These are phyloP conservation scores for Lerista edwardsae DNA, from an alignment of 2,797 vertebrate species.

Conservation along the genomic window DNA sequence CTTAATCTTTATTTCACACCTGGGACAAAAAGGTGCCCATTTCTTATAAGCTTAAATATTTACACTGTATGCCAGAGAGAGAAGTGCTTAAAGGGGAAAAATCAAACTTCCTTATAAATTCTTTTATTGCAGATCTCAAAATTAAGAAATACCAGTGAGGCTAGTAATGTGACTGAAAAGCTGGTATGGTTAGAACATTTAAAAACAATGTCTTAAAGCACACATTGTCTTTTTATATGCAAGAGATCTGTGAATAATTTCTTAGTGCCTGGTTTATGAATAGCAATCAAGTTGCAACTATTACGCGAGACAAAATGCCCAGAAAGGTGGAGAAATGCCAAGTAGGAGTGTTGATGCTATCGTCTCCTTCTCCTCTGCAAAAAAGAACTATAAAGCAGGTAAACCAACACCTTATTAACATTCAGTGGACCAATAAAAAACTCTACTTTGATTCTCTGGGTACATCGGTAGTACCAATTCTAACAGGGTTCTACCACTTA, in stretches of 20 bases:
- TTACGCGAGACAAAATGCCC: background rate
- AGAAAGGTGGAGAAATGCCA: background rate
- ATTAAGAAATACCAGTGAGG: conserved; percentile 1
- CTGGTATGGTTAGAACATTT: conserved; percentile 4
- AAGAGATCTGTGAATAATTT: conserved; percentile 15
- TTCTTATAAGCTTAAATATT: conserved; percentile 10
- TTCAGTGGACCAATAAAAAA: background rate
- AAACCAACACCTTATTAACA: background rate
- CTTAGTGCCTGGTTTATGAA: background rate
- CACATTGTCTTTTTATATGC: conserved; percentile 8
- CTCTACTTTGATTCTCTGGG: background rate
- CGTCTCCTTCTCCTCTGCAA: background rate
- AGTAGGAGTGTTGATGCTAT: background rate
- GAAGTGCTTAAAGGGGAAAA: background rate
- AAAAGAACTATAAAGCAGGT: background rate
- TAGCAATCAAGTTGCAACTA: background rate
- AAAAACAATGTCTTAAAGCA: background rate
- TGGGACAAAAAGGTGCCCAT: background rate
- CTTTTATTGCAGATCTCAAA: conserved; percentile 30
- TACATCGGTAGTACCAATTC: background rate
- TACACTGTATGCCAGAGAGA: background rate
- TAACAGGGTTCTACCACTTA: background rate
- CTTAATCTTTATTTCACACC: conserved; percentile 33
- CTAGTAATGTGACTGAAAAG: conserved; percentile 17
- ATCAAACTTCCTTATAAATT: background rate